Evolutionary conservation across 2,113 vertebrate species (phyloP).

Genomic region (Cyanoderma ruficeps): DNA sequence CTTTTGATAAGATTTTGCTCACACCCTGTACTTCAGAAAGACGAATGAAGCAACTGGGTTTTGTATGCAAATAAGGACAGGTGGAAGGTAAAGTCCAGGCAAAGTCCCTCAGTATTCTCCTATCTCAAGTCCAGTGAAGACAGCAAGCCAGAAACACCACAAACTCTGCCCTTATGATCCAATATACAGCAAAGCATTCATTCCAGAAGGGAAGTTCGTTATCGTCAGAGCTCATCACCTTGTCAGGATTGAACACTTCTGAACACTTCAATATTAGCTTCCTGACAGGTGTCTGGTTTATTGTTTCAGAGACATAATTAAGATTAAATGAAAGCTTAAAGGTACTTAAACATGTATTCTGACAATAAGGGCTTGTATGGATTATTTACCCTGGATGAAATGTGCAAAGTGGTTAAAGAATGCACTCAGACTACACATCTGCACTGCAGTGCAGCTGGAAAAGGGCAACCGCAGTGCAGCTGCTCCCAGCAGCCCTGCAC

Average conservation of each 20-base stretch:
- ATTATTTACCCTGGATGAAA: background rate
- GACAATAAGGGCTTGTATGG: background rate
- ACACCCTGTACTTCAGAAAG: conserved; percentile 78
- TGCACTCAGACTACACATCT: background rate
- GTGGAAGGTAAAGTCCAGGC: conserved; percentile 68
- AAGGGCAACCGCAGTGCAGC: background rate
- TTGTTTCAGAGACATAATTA: conserved; percentile 14
- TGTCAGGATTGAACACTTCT: background rate
- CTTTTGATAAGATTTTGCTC: conserved; percentile 79
- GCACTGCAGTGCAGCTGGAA: background rate
- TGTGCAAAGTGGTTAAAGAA: background rate
- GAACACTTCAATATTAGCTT: background rate
- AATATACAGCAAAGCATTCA: background rate
- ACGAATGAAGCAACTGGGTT: conserved; percentile 73
- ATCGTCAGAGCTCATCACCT: background rate
- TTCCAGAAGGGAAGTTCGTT: background rate
- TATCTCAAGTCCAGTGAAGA: background rate
- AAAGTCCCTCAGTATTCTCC: conserved; percentile 26
- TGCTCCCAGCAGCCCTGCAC: background rate
- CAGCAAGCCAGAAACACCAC: background rate
- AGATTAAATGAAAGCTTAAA: background rate
- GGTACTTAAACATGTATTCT: background rate
- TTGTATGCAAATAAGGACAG: conserved; percentile 79
- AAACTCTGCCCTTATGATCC: background rate
- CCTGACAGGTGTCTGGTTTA: background rate